Conservation (phyloP, 2,888 invertebrate genomes). For the Alsophila aescularia region DNA sequence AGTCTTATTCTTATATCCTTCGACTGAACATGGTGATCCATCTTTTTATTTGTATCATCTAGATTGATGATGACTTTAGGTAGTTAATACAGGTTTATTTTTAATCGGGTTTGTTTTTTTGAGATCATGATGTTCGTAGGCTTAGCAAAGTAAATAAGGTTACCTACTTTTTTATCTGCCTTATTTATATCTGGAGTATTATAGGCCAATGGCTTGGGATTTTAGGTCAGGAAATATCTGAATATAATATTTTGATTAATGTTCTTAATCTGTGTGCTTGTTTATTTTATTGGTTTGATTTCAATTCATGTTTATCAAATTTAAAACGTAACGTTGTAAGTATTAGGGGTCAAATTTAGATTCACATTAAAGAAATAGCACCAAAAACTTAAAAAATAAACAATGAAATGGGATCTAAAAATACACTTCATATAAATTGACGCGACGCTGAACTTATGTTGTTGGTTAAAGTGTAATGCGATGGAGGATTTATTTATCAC, state of each 20-base stretch:
- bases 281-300: neutral
- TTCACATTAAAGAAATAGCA: neutral
- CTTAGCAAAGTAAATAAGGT: constrained; percentile 33
- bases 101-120: constrained; percentile 14
- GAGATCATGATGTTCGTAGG: neutral
- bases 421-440: neutral
- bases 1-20: constrained; percentile 36
- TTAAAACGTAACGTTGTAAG: no score
- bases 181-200: constrained; percentile 22
- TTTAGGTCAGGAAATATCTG: no score
- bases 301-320: no score
- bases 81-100: constrained; percentile 5
- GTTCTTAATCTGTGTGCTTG: neutral
- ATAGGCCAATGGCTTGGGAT: neutral
- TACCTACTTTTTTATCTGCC: constrained; percentile 24
- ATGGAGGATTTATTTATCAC: neutral
- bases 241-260: neutral
- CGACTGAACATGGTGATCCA: constrained; percentile 38
- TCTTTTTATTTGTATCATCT: constrained; percentile 41
- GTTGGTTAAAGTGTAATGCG: neutral
- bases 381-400: neutral
- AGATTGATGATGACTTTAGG: constrained; percentile 32
- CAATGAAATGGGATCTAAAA: neutral
- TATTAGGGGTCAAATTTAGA: neutral
- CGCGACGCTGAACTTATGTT: neutral